Evolutionary conservation across 2,888 invertebrate genomes (phyloP).

Genomic region (Eupithecia inturbata): DNA sequence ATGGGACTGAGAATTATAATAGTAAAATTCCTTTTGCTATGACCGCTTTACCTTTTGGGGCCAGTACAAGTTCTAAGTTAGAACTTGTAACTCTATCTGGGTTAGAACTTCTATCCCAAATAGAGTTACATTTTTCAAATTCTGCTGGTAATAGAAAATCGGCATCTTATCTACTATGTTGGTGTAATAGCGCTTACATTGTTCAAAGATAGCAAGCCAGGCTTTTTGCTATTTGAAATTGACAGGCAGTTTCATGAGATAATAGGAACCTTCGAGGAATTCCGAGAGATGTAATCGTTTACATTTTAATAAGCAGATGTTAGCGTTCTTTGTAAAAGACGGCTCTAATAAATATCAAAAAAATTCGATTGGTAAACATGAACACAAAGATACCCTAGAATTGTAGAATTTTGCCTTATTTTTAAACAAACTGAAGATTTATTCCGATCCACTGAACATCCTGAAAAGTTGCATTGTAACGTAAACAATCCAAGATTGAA

Average conservation of each 20-base stretch:
- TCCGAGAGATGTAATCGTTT: conserved; percentile 28
- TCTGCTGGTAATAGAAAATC: conserved; percentile 1
- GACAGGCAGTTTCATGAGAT: conserved; percentile 44
- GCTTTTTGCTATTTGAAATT: conserved; percentile 46
- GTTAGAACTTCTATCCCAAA: no score
- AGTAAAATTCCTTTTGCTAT: conserved; percentile 13
- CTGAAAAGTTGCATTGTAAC: conserved; percentile 25
- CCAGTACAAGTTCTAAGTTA: no score
- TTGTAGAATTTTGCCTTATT: background rate
- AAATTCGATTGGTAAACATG: background rate
- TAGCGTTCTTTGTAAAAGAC: background rate
- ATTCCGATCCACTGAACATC: conserved; percentile 10
- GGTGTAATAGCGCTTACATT: conserved; percentile 21
- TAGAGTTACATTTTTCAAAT: conserved; percentile 7
- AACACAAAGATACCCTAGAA: background rate
- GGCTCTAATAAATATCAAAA: background rate
- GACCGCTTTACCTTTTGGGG: conserved; percentile 13
- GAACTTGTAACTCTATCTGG: no score
- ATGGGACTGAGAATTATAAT: conserved; percentile 19
- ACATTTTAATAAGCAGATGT: background rate
- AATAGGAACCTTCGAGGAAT: conserved; percentile 38
- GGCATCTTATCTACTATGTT: background rate
- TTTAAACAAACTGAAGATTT: conserved; percentile 3
- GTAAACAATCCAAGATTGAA: conserved; percentile 49
- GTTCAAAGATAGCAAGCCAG: conserved; percentile 34